These are phyloP conservation scores for Mionectes olivaceus DNA, from an alignment of 2,797 vertebrate genomes.

Conservation along the genomic window DNA sequence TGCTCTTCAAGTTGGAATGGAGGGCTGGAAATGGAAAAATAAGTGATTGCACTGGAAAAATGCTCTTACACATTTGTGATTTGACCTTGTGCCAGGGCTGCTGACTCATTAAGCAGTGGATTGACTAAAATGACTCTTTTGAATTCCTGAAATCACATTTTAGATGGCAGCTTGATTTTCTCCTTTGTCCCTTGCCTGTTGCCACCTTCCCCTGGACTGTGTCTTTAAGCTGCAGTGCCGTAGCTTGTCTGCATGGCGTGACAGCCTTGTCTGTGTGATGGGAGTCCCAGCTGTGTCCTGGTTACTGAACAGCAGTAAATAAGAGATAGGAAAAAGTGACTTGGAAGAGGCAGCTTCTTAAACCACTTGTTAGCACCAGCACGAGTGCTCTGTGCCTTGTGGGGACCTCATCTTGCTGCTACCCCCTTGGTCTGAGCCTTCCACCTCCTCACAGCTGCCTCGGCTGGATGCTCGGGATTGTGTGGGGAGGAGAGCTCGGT, in stretches of 20 bases:
- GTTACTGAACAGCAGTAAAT: neutral
- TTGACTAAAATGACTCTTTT: conserved; percentile 21
- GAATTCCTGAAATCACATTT: neutral
- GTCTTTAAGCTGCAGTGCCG: neutral
- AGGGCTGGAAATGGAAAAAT: neutral
- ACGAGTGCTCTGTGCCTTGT: fast-evolving
- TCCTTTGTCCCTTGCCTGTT: neutral
- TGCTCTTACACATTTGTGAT: neutral
- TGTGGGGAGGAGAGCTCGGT: fast-evolving
- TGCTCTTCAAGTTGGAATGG: neutral
- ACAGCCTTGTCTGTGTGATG: neutral
- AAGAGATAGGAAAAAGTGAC: neutral
- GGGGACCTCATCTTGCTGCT: neutral
- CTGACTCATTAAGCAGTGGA: neutral
- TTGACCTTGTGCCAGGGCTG: neutral
- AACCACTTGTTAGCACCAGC: neutral
- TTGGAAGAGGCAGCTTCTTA: neutral
- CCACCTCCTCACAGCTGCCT: neutral
- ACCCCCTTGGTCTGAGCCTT: neutral
- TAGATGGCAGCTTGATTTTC: conserved; percentile 11
- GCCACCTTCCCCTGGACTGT: neutral
- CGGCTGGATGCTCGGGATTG: neutral
- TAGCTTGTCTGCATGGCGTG: neutral
- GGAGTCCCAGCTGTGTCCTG: neutral
- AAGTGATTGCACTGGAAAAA: neutral